These are phyloP conservation scores for Lerema accius DNA, from an alignment of 1,140 invertebrate genomes.

Conservation along the genomic window DNA sequence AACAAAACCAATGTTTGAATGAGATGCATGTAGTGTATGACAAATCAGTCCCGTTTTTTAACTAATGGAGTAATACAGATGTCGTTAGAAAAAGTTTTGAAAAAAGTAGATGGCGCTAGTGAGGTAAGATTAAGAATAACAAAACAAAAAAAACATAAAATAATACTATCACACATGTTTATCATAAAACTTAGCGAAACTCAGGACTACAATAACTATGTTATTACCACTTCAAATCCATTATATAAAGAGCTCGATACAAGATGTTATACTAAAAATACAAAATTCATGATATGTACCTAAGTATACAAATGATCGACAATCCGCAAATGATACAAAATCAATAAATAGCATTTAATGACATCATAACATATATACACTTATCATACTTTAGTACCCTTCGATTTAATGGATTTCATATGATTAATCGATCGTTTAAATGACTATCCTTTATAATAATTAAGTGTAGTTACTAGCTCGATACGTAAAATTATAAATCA, in stretches of 20 bases:
- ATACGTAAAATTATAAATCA: conserved; percentile 61
- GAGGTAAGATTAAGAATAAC: too few species aligned
- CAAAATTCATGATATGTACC: conserved; percentile 79
- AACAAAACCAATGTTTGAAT: too few species aligned
- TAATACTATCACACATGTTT: too few species aligned
- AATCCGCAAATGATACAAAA: conserved; percentile 73
- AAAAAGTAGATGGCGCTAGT: too few species aligned
- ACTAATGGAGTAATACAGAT: too few species aligned
- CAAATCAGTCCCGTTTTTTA: too few species aligned
- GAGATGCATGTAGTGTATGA: too few species aligned
- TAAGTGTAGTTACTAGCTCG: conserved; percentile 68
- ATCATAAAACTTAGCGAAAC: not conserved
- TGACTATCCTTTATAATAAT: conserved; percentile 66
- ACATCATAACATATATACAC: conserved; percentile 71
- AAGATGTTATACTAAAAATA: conserved; percentile 45
- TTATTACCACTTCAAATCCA: conserved; percentile 22
- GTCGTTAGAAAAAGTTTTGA: too few species aligned
- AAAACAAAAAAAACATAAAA: too few species aligned
- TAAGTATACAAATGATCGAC: conserved; percentile 77
- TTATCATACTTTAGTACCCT: conserved; percentile 79
- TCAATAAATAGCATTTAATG: conserved; percentile 78
- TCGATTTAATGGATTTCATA: conserved; percentile 77
- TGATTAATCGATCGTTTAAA: conserved; percentile 71
- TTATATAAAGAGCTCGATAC: conserved; percentile 11
- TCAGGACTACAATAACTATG: not conserved